These are phyloP conservation scores for Eulithis prunata DNA, from an alignment of 2,888 invertebrate genomes.

Conservation along the genomic window DNA sequence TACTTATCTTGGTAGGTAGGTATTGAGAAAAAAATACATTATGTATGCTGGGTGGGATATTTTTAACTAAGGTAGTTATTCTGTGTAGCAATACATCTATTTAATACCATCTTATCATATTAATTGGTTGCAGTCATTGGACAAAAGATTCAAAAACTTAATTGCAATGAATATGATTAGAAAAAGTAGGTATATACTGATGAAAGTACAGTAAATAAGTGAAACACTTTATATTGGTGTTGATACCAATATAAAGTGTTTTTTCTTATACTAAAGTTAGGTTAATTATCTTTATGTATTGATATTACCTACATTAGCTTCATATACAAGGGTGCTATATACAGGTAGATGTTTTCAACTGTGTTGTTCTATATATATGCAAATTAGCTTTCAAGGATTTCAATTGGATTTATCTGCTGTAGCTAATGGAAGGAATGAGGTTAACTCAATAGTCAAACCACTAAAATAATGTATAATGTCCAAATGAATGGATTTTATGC, in stretches of 20 bases:
- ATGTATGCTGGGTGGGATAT: background rate
- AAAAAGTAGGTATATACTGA: too few species aligned
- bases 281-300: too few species aligned
- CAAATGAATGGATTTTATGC: constrained; percentile 55
- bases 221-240: too few species aligned
- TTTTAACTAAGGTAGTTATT: constrained; percentile 1
- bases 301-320: background rate
- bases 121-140: too few species aligned
- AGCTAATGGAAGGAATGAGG: constrained; percentile 52
- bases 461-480: constrained; percentile 49
- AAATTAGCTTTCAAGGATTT: constrained; percentile 75
- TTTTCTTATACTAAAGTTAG: too few species aligned
- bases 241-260: too few species aligned
- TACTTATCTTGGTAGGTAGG: background rate
- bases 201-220: too few species aligned
- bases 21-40: background rate
- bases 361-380: constrained; percentile 46
- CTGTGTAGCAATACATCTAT: background rate
- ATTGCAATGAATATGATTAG: background rate
- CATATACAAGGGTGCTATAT: constrained; percentile 7
- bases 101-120: constrained; percentile 6
- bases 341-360: constrained; percentile 9
- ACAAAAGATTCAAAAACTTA: too few species aligned
- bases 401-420: constrained; percentile 48
- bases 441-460: constrained; percentile 49